Conservation (phyloP, 2,888 invertebrate genomes). For the Ariolimax columbianus region DNA sequence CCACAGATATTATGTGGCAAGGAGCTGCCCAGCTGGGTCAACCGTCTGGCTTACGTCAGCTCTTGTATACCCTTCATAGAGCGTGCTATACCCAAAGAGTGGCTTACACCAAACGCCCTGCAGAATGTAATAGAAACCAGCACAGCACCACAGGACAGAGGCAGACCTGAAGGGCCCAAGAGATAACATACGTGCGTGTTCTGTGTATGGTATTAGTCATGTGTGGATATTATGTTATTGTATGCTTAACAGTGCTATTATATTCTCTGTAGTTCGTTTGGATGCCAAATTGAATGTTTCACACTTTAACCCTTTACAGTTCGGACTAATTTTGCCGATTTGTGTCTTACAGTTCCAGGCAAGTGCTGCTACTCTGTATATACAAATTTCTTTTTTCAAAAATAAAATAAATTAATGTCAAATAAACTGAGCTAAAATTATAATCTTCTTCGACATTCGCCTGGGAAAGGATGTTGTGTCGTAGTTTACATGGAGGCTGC, state of each 20-base stretch:
- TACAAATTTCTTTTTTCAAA: too few relatives aligned
- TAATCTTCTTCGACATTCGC: too few relatives aligned
- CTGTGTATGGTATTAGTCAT: neutral
- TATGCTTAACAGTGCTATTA: neutral
- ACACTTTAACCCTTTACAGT: too few relatives aligned
- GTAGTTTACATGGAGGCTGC: too few relatives aligned
- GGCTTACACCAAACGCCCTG: slow-evolving; percentile 97
- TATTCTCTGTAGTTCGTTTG: too few relatives aligned
- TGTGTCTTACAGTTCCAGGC: too few relatives aligned
- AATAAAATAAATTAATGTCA: too few relatives aligned
- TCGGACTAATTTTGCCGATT: too few relatives aligned
- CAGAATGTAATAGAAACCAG: slow-evolving; percentile 61
- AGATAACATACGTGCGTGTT: slow-evolving; percentile 6
- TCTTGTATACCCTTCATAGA: slow-evolving; percentile 99
- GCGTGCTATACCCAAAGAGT: slow-evolving; percentile 97
- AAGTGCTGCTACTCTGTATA: too few relatives aligned
- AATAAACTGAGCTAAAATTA: too few relatives aligned
- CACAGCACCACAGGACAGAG: slow-evolving; percentile 19
- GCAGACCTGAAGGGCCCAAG: neutral
- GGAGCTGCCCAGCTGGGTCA: slow-evolving; percentile 99
- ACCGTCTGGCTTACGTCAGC: slow-evolving; percentile 97
- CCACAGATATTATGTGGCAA: slow-evolving; percentile 93
- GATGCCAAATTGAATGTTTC: too few relatives aligned
- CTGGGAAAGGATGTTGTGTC: too few relatives aligned
- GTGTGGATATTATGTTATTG: neutral